A percentile compares a stretch with the other conserved stretches of the same genome.
phyloP scores from a whole-genome alignment of 2,888 invertebrate genomes.

The Dryobota labecula region DNA sequence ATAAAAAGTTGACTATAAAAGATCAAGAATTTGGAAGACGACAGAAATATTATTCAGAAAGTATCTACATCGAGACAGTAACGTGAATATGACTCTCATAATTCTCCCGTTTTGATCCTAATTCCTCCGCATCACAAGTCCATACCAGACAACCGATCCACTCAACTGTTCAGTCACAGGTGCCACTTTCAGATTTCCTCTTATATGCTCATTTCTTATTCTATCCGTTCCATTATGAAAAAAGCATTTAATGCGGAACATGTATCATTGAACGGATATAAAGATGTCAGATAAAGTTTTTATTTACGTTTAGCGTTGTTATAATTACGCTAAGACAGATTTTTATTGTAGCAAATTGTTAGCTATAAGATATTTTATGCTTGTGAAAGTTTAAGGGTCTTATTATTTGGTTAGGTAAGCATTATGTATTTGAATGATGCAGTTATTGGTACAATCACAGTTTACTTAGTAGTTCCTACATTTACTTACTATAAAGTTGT shows the following conservation, averaged over 20 bases:
- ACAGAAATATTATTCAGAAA: neutral
- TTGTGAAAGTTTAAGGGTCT: constrained; percentile 48
- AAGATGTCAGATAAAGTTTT: constrained; percentile 47
- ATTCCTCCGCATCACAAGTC: neutral
- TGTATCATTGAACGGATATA: constrained; percentile 20
- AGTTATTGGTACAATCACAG: constrained; percentile 1
- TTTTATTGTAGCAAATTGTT: constrained; percentile 54
- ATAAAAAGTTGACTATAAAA: neutral
- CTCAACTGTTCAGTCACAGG: neutral
- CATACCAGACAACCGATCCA: no score
- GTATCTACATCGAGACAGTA: neutral
- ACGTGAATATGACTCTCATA: neutral
- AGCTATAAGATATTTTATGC: constrained; percentile 1
- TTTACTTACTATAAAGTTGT: no score
- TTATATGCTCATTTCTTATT: neutral
- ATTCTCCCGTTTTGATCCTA: no score
- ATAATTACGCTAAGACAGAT: constrained; percentile 41
- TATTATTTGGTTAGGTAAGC: constrained; percentile 5
- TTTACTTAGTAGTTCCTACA: no score
- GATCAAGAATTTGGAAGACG: neutral
- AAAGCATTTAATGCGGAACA: neutral
- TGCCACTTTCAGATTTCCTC: neutral
- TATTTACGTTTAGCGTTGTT: constrained; percentile 23
- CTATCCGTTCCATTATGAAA: neutral
- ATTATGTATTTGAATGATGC: neutral